These are phyloP conservation scores for Psix sp. DNA, from an alignment of 1,140 invertebrate species.

Conservation along the genomic window DNA sequence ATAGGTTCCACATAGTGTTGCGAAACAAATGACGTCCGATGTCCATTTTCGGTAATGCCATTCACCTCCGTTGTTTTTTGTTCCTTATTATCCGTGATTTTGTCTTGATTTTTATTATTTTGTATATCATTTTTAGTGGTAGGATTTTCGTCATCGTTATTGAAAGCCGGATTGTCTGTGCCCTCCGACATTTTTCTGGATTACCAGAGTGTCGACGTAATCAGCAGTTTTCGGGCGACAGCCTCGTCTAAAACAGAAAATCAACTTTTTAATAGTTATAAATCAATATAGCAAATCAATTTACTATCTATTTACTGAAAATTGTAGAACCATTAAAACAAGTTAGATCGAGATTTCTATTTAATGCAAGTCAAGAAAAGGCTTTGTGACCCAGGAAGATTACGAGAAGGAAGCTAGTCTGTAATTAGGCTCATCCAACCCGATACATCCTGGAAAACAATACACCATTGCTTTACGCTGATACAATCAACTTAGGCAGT, in stretches of 20 bases:
- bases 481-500: constrained; percentile 33
- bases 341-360: constrained; percentile 2
- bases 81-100: constrained; percentile 29
- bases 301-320: not conserved
- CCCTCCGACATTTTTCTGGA: constrained; percentile 59
- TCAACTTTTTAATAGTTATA: no score
- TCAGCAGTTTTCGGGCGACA: constrained; percentile 9
- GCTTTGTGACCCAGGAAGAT: constrained; percentile 33
- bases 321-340: not conserved
- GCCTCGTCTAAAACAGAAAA: constrained; percentile 31
- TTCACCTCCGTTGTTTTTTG: constrained; percentile 26
- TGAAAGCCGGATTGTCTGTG: constrained; percentile 73
- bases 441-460: constrained; percentile 47
- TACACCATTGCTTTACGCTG: constrained; percentile 21
- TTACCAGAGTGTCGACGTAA: constrained; percentile 11
- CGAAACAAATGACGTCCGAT: constrained; percentile 67
- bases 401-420: constrained; percentile 22
- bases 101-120: constrained; percentile 50
- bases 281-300: no score
- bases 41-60: constrained; percentile 65
- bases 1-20: constrained; percentile 70
- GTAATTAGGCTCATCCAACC: constrained; percentile 34
- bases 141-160: constrained; percentile 64
- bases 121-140: constrained; percentile 59
- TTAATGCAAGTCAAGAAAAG: constrained; percentile 3